A percentile compares a stretch with the other conserved stretches of the same genome.
Conservation (phyloP, 2,888 invertebrate genomes). For the Lithosia quadra region DNA sequence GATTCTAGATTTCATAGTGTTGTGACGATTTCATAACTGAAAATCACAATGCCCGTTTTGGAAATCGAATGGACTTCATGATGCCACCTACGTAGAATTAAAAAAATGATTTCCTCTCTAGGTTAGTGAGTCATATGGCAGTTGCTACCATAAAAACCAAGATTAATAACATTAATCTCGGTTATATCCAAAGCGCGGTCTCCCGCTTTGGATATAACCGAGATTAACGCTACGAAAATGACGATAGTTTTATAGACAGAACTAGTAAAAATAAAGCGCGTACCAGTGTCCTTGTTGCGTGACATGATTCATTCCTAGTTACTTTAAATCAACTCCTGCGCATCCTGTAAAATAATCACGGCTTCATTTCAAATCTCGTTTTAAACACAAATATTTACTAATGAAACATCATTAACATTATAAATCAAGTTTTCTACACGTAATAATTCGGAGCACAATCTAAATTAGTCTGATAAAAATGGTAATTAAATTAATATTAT, state of each 20-base stretch:
- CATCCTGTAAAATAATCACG: not conserved
- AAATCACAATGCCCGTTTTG: not conserved
- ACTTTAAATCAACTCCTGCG: not conserved
- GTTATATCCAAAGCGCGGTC: too few relatives aligned
- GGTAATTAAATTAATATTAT: slow-evolving; percentile 5
- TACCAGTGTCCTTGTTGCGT: too few relatives aligned
- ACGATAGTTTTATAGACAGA: too few relatives aligned
- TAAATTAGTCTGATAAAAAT: not conserved
- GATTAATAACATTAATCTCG: too few relatives aligned
- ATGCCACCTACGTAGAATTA: too few relatives aligned
- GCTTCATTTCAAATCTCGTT: not conserved
- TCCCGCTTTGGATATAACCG: too few relatives aligned
- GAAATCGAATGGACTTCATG: not conserved
- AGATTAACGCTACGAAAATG: too few relatives aligned
- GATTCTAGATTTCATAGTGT: not conserved
- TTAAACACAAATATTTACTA: not conserved
- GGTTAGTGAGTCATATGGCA: too few relatives aligned
- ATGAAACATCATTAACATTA: not conserved
- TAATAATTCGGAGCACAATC: not conserved
- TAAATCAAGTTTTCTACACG: not conserved
- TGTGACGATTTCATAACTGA: not conserved
- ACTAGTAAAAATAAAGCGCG: too few relatives aligned
- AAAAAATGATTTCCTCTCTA: too few relatives aligned
- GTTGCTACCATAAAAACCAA: too few relatives aligned
- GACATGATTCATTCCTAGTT: too few relatives aligned